Percentiles rank a stretch among this genome's conserved stretches.
Conservation (phyloP, 2,797 vertebrate genomes). For the Artibeus lituratus region DNA sequence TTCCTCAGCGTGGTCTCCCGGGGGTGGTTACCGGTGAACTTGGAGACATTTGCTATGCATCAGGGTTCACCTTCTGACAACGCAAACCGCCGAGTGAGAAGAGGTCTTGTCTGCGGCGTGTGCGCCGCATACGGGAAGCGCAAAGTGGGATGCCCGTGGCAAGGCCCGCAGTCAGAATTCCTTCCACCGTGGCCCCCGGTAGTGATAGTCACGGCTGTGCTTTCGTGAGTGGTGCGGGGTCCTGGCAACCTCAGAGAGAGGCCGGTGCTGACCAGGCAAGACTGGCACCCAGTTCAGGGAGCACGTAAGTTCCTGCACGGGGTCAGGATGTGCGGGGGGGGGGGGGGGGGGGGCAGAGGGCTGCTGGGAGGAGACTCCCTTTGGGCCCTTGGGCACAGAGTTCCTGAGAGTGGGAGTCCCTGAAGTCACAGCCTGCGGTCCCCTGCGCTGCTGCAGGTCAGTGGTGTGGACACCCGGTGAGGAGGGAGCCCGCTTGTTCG, state of each 20-base stretch:
- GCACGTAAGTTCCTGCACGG: accelerated
- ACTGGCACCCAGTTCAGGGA: background rate
- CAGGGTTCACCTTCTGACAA: background rate
- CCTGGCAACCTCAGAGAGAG: background rate
- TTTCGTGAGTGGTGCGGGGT: accelerated
- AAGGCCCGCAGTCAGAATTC: accelerated
- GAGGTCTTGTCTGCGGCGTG: accelerated
- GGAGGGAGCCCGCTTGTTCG: accelerated
- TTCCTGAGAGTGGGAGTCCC: background rate
- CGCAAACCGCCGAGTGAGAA: background rate
- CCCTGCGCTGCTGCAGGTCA: background rate
- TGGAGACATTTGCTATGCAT: background rate
- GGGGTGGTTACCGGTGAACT: background rate
- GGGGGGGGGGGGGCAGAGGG: accelerated
- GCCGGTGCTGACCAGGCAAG: accelerated
- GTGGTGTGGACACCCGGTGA: accelerated
- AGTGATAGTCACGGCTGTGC: accelerated
- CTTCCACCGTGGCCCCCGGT: accelerated
- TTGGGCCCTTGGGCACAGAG: too few relatives aligned
- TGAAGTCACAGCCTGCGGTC: accelerated
- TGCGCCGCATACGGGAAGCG: accelerated
- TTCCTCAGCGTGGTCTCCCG: background rate
- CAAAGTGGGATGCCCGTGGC: accelerated
- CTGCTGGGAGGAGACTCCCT: background rate
- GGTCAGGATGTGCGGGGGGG: accelerated